Conservation (phyloP, 2,888 invertebrate species). For the Leptinotarsa haldemani region DNA sequence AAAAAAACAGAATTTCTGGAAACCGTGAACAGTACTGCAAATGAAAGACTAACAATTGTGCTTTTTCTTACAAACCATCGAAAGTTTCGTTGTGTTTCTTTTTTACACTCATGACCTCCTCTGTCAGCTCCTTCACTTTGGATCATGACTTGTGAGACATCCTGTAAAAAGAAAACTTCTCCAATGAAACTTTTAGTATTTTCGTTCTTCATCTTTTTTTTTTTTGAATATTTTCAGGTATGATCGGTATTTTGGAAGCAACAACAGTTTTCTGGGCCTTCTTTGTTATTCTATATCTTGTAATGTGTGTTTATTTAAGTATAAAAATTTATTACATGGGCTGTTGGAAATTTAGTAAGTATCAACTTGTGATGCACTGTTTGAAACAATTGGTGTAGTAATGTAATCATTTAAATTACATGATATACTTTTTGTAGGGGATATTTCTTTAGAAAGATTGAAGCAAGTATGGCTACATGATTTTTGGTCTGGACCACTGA, state of each 20-base stretch:
- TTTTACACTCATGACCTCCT: too few relatives aligned
- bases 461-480: conserved; percentile 60
- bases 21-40: too few relatives aligned
- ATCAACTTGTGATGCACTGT: background rate
- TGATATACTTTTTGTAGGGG: conserved; percentile 53
- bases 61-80: too few relatives aligned
- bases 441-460: conserved; percentile 54
- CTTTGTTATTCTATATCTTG: conserved; percentile 78
- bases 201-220: background rate
- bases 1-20: too few relatives aligned
- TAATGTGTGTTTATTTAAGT: conserved; percentile 74
- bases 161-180: too few relatives aligned
- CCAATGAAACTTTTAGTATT: background rate
- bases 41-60: too few relatives aligned
- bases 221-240: conserved; percentile 64
- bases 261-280: conserved; percentile 76
- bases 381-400: background rate
- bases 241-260: conserved; percentile 76
- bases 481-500: conserved; percentile 63
- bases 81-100: too few relatives aligned
- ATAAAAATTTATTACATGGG: conserved; percentile 83
- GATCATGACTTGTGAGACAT: too few relatives aligned
- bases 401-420: background rate
- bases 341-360: conserved; percentile 74
- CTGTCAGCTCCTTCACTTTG: too few relatives aligned